Percentiles rank a stretch among this genome's conserved stretches.
Conservation (phyloP, 2,888 invertebrate genomes). For the Tetragonisca angustula region DNA sequence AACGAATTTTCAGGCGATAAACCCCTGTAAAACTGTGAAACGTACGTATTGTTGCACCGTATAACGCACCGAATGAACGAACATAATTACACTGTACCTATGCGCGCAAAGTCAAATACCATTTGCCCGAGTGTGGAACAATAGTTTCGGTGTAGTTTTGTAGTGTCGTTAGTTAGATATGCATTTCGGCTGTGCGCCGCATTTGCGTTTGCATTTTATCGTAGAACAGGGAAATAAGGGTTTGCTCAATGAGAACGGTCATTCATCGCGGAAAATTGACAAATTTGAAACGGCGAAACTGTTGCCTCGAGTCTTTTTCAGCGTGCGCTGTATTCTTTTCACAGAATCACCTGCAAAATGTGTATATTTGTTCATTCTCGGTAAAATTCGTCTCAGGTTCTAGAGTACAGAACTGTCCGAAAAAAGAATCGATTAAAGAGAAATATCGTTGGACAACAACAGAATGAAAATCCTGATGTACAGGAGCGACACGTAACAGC, state of each 20-base stretch:
- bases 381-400: no score
- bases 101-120: constrained; percentile 8
- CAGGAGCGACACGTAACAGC: not conserved
- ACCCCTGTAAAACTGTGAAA: not conserved
- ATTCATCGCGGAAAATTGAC: not conserved
- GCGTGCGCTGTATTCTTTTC: not conserved
- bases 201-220: constrained; percentile 1
- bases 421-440: not conserved
- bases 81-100: constrained; percentile 5
- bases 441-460: no score
- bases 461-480: not conserved
- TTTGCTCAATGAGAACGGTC: not conserved
- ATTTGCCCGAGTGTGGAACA: not conserved
- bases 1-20: constrained; percentile 35
- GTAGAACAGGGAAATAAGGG: not conserved
- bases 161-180: not conserved
- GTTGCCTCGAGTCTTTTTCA: no score
- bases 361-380: not conserved
- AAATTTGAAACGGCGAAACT: not conserved
- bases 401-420: no score
- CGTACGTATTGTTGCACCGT: not conserved
- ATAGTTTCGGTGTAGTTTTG: not conserved
- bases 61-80: not conserved
- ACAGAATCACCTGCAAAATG: not conserved
- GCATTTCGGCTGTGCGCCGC: not conserved